Conservation (phyloP, 2,113 vertebrate genomes). For the Rutilus rutilus region DNA sequence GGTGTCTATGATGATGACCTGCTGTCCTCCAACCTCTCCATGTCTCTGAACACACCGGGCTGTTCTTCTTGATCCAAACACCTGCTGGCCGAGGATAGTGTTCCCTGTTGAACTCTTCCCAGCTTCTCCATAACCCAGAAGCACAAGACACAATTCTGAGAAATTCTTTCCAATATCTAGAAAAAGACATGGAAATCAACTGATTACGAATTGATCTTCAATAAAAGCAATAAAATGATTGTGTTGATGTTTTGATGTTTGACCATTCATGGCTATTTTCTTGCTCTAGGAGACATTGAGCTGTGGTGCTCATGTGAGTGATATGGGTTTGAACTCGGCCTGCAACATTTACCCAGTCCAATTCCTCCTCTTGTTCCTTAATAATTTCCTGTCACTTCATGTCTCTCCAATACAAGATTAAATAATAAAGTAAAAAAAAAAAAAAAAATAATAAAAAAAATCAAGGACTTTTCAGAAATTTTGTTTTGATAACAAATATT, state of each 20-base stretch:
- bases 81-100: constrained; percentile 48
- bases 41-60: constrained; percentile 29
- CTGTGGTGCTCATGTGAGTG: too few relatives aligned
- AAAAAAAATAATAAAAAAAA: not conserved
- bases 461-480: not conserved
- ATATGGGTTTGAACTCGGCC: not conserved
- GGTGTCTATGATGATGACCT: constrained; percentile 56
- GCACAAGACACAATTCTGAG: constrained; percentile 39
- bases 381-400: not conserved
- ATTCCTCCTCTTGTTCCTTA: not conserved
- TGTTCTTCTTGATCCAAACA: constrained; percentile 49
- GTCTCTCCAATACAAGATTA: not conserved
- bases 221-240: constrained; percentile 1
- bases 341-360: not conserved
- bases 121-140: constrained; percentile 51
- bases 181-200: constrained; percentile 11
- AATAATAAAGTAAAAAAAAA: not conserved
- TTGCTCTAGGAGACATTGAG: too few relatives aligned
- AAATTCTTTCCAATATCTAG: constrained; percentile 31
- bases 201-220: not conserved
- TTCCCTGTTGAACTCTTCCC: constrained; percentile 59
- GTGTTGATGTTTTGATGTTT: too few relatives aligned
- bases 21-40: constrained; percentile 32
- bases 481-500: not conserved
- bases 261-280: too few relatives aligned